phyloP scores from a whole-genome alignment of 2,888 invertebrate genomes.

The Macropis europaea region DNA sequence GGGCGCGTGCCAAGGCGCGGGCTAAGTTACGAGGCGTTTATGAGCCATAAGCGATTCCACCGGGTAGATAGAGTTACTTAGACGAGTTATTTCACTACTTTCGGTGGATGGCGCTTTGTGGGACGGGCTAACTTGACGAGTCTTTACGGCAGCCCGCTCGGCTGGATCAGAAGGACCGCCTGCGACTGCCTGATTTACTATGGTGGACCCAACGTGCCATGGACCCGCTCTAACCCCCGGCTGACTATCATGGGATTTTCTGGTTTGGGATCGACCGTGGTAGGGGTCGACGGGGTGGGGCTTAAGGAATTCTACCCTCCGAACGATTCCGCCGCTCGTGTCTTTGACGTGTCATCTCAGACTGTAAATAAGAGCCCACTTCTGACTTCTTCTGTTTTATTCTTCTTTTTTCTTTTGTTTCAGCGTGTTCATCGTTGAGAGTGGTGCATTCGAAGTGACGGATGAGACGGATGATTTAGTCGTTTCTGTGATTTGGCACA shows the following conservation, averaged over 20 bases:
- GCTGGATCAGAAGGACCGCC: conserved; percentile 79
- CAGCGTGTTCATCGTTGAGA: too few relatives aligned
- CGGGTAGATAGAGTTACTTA: conserved; percentile 76
- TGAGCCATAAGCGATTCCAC: conserved; percentile 78
- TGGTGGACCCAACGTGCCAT: conserved; percentile 69
- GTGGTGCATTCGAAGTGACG: too few relatives aligned
- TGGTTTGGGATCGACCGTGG: conserved; percentile 63
- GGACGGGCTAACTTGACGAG: conserved; percentile 64
- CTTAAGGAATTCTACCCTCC: conserved; percentile 55
- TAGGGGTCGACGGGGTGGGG: conserved; percentile 75
- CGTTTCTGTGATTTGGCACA: too few relatives aligned
- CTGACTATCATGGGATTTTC: conserved; percentile 70
- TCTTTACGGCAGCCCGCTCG: conserved; percentile 66
- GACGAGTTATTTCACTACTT: conserved; percentile 75
- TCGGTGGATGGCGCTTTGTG: conserved; percentile 60
- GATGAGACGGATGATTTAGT: too few relatives aligned
- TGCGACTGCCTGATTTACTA: conserved; percentile 79
- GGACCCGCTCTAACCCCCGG: conserved; percentile 62
- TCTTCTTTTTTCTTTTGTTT: too few relatives aligned
- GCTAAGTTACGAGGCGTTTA: conserved; percentile 79
- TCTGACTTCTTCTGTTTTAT: background rate
- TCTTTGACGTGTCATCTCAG: conserved; percentile 31
- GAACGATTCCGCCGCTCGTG: conserved; percentile 41
- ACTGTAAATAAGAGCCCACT: background rate
- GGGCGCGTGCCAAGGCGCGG: conserved; percentile 75